Conservation (phyloP, 2,797 vertebrate species). For the Lates japonicus region DNA sequence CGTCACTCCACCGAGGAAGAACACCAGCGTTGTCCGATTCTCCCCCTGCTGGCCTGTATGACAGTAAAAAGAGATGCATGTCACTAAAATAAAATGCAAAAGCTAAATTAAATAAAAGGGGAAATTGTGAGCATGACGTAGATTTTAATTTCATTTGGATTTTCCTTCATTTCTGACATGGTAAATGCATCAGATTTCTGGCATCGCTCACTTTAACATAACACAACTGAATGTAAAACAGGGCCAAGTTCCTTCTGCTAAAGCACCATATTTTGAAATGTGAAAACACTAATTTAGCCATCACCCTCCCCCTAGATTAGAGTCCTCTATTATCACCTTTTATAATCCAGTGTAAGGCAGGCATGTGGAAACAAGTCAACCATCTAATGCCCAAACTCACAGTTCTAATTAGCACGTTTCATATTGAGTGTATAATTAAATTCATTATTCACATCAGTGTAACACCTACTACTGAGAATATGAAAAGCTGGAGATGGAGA, state of each 20-base stretch:
- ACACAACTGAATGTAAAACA: slow-evolving; percentile 26
- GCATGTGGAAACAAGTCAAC: slow-evolving; percentile 72
- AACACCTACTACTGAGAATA: slow-evolving; percentile 48
- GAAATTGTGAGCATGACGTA: neutral
- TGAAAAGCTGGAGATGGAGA: slow-evolving; percentile 6
- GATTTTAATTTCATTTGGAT: neutral
- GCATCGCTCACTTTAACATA: neutral
- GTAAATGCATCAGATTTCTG: neutral
- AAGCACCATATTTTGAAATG: slow-evolving; percentile 24
- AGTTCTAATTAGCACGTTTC: slow-evolving; percentile 78
- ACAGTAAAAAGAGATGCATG: neutral
- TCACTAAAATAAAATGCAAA: slow-evolving; percentile 8
- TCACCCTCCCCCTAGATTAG: slow-evolving; percentile 41
- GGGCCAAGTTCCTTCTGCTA: slow-evolving; percentile 6
- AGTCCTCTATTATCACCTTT: slow-evolving; percentile 76
- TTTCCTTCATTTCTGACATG: neutral
- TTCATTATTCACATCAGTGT: slow-evolving; percentile 58
- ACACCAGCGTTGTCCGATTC: slow-evolving; percentile 95
- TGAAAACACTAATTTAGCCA: slow-evolving; percentile 50
- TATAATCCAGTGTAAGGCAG: slow-evolving; percentile 49
- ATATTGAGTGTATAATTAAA: slow-evolving; percentile 68
- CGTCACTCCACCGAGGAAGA: slow-evolving; percentile 96
- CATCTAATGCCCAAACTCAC: slow-evolving; percentile 58
- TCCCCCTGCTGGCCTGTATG: slow-evolving; percentile 94
- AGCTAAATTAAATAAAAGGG: neutral